Conservation (phyloP, 1,140 invertebrate genomes). For the Heterodera carotae region DNA sequence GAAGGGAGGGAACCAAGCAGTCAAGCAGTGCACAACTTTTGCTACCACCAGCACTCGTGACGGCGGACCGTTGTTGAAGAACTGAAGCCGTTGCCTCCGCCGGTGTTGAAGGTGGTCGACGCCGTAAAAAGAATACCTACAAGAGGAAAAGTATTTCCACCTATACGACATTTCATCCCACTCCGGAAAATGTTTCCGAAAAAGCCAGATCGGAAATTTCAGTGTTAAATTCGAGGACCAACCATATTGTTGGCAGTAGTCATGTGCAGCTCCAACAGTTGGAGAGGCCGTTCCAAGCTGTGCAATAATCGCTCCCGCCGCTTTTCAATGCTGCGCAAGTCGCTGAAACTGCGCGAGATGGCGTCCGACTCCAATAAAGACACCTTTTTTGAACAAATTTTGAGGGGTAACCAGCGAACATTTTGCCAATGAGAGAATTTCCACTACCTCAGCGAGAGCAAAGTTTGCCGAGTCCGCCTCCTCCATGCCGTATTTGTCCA, state of each 20-base stretch:
- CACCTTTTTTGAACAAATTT: constrained; percentile 29
- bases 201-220: too few species aligned
- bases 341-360: constrained; percentile 41
- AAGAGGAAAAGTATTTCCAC: too few species aligned
- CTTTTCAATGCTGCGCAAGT: constrained; percentile 38
- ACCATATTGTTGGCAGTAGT: constrained; percentile 27
- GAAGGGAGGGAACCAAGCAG: background rate
- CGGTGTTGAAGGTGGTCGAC: background rate
- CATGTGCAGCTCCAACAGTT: background rate
- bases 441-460: constrained; percentile 83
- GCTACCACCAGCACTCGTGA: too few species aligned
- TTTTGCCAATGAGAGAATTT: constrained; percentile 29
- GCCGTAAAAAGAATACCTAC: constrained; percentile 9
- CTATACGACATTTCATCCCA: too few species aligned
- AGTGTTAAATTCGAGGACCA: background rate
- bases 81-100: too few species aligned
- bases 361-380: constrained; percentile 29
- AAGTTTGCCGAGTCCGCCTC: constrained; percentile 84
- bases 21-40: too few species aligned
- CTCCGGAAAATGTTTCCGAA: background rate
- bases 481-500: constrained; percentile 91
- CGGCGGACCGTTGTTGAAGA: too few species aligned
- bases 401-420: too few species aligned
- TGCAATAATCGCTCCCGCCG: constrained; percentile 41
- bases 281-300: constrained; percentile 32